Evolutionary conservation across 2,113 vertebrate genomes (phyloP).

Genomic region (Struthio camelus): DNA sequence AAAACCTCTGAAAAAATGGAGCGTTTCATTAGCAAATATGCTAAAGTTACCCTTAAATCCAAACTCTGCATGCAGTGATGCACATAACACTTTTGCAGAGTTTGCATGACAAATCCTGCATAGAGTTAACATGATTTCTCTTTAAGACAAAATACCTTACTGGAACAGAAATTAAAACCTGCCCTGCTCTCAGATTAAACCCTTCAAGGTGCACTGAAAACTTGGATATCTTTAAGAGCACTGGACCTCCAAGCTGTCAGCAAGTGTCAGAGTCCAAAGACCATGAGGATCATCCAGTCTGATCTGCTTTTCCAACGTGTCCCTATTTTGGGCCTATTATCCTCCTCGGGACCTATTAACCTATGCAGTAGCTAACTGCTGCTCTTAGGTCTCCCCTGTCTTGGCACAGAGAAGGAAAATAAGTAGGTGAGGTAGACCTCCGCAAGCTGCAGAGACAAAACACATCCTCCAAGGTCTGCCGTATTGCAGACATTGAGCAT

Average conservation of each 20-base stretch:
- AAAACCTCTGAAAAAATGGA: not conserved
- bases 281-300: not conserved
- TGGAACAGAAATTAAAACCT: not conserved
- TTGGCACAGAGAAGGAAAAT: no score
- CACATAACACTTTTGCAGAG: no score
- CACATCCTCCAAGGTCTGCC: no score
- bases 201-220: not conserved
- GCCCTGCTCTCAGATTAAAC: not conserved
- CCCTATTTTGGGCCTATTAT: not conserved
- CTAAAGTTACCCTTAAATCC: not conserved
- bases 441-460: no score
- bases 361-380: no score
- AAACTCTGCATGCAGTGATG: not conserved
- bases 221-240: not conserved
- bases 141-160: not conserved
- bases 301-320: not conserved
- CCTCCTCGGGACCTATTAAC: not conserved
- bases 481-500: no score
- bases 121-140: accelerated
- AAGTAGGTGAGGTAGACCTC: no score
- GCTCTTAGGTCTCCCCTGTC: no score
- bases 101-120: not conserved
- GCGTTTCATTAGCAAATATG: not conserved
- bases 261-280: not conserved
- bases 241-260: not conserved